These are phyloP conservation scores for Tinamus guttatus DNA, from an alignment of 2,113 vertebrate species.

Conservation along the genomic window DNA sequence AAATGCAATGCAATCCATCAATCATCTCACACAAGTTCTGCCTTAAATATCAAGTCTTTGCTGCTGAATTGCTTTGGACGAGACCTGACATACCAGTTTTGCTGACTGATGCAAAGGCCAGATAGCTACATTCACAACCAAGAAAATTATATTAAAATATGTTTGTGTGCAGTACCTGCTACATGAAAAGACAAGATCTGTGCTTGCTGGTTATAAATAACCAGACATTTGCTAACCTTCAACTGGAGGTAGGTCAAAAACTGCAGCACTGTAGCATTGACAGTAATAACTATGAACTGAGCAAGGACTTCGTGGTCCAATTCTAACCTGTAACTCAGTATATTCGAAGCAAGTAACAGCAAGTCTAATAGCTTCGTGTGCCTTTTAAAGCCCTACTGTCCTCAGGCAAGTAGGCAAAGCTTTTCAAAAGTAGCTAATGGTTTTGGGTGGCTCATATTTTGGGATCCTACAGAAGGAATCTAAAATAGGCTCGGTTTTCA, in stretches of 20 bases:
- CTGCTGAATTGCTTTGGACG: background rate
- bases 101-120: background rate
- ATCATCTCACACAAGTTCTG: background rate
- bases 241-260: background rate
- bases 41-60: background rate
- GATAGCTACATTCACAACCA: background rate
- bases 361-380: background rate
- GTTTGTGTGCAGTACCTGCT: background rate
- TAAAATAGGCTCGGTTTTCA: background rate
- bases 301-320: background rate
- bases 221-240: background rate
- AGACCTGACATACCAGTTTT: background rate
- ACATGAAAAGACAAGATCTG: background rate
- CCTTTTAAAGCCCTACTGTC: background rate
- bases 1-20: background rate
- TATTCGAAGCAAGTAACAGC: background rate
- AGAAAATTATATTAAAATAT: background rate
- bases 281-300: background rate
- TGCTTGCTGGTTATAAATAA: background rate
- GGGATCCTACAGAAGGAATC: background rate
- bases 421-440: conserved; percentile 3
- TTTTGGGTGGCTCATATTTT: background rate
- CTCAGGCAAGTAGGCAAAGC: background rate
- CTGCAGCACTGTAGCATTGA: background rate
- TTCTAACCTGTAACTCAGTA: background rate